Evolutionary conservation across 1,140 invertebrate genomes (phyloP).

Genomic region (Musca vetustissima): DNA sequence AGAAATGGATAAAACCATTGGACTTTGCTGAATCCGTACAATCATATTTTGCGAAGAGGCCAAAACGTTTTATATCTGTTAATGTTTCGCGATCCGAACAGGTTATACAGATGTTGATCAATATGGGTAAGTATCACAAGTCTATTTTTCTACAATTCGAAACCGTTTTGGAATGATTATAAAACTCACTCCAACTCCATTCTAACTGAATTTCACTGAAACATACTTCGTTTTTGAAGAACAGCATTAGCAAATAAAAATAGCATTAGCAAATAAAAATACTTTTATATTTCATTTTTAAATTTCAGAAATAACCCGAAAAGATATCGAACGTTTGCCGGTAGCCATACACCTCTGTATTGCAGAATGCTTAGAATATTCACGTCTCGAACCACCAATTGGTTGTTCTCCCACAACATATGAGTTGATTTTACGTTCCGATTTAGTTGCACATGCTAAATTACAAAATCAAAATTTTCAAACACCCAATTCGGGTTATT

Average conservation of each 20-base stretch:
- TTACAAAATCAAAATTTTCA: constrained; percentile 24
- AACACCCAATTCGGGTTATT: neutral
- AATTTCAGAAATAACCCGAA: constrained; percentile 63
- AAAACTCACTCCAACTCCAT: too few species aligned
- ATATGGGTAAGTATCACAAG: constrained; percentile 35
- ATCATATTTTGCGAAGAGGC: constrained; percentile 35
- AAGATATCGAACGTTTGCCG: constrained; percentile 75
- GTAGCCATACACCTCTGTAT: constrained; percentile 74
- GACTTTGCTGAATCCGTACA: constrained; percentile 43
- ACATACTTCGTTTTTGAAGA: too few species aligned
- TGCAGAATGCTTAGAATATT: constrained; percentile 73
- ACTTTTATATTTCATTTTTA: constrained; percentile 1
- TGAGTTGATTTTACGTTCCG: constrained; percentile 76
- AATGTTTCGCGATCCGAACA: constrained; percentile 43
- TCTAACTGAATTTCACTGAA: too few species aligned
- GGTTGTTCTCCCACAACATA: constrained; percentile 78
- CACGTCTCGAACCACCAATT: constrained; percentile 72
- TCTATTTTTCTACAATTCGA: neutral
- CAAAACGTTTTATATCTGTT: constrained; percentile 41
- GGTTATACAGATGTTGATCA: constrained; percentile 43
- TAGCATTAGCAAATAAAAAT: too few species aligned
- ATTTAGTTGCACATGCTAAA: constrained; percentile 67
- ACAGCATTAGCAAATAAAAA: too few species aligned
- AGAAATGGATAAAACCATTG: constrained; percentile 47
- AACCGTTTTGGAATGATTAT: too few species aligned